Conservation (phyloP, 2,888 invertebrate species). For the Syrphus vitripennis region DNA sequence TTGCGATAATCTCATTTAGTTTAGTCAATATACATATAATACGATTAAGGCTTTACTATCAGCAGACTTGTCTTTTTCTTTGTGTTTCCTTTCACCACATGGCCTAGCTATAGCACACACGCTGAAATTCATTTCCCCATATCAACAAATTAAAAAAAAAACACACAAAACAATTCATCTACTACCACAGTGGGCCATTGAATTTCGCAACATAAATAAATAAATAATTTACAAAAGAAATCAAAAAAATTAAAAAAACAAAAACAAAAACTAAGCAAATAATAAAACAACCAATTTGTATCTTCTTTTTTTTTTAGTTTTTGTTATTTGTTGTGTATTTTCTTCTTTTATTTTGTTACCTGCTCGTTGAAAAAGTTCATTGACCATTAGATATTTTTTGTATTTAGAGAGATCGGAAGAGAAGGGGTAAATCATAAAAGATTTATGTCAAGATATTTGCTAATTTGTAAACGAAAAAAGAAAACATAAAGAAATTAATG, state of each 20-base stretch:
- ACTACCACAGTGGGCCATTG: conserved; percentile 48
- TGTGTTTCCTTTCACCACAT: conserved; percentile 60
- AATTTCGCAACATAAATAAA: conserved; percentile 44
- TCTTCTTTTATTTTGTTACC: conserved; percentile 12
- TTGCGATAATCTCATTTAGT: conserved; percentile 46
- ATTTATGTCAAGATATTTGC: conserved; percentile 50
- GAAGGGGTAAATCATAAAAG: not conserved
- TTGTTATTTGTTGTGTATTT: not conserved
- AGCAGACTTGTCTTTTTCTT: not conserved
- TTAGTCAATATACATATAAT: conserved; percentile 51
- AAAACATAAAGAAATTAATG: not conserved
- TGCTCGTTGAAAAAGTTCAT: conserved; percentile 51
- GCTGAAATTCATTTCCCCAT: conserved; percentile 46
- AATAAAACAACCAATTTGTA: conserved; percentile 20
- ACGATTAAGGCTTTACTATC: conserved; percentile 11
- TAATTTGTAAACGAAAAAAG: conserved; percentile 5
- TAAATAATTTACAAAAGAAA: conserved; percentile 6
- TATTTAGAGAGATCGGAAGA: conserved; percentile 14
- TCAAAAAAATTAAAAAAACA: not conserved
- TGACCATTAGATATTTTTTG: conserved; percentile 58
- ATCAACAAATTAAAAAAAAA: not conserved
- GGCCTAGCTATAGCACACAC: conserved; percentile 9
- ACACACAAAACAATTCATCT: conserved; percentile 28
- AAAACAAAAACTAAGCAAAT: conserved; percentile 12
- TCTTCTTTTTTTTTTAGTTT: not conserved